Evolutionary conservation across 2,113 vertebrate genomes (phyloP), one percentile per base, ranked within the genome.

Genomic region (Dryoscopus gambensis): DNA sequence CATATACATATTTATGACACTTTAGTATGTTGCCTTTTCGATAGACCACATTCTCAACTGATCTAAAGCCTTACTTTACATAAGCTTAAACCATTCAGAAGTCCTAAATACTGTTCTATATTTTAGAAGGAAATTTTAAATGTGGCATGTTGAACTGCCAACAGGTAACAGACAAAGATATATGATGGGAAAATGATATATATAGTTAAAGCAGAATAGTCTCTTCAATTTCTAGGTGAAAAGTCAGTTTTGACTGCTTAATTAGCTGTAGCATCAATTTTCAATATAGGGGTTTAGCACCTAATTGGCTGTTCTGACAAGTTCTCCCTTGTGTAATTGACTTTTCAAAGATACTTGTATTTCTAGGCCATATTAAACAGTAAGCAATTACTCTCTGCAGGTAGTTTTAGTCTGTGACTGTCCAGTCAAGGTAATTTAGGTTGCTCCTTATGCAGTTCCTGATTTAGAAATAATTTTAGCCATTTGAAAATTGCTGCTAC

Each of bases 211-310:
- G 39, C 55, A 67, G 65, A 77, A 19, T 33, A 78, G 31, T 87
- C 20, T 83, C 70, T 86, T 84, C 49, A 57, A 13, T 85, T 87
- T 55, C 71, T 91, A 65, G 74, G 50, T 1, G 2, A 89, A 91
- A 85, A 90, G 57, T 87, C 49, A 91, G 78, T 83, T 95, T 91
- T 88, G 71, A 65, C 59, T 90, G 55, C 47, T 73, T 91, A 91
- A 86, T 82, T 90, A 82, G 55, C 27, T 73, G 40, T 67, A 71
- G 49, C n/a, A 85, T 86, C 59, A 94, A 63, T 80, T 91, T 95
- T 74, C 78, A 85, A 1, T 89, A 70, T 7, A 62, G 24, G 30
- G 6, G 22, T 91, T 92, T 93, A 87, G 33, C 64, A 69, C 77
- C 91, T 91, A 71, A 50, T 74, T 77, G 82, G 28, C 50, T 90